A percentile compares a stretch with the other conserved stretches of the same genome.
These are phyloP conservation scores for Callimorpha dominula DNA, from an alignment of 2,888 invertebrate genomes.

Conservation along the genomic window DNA sequence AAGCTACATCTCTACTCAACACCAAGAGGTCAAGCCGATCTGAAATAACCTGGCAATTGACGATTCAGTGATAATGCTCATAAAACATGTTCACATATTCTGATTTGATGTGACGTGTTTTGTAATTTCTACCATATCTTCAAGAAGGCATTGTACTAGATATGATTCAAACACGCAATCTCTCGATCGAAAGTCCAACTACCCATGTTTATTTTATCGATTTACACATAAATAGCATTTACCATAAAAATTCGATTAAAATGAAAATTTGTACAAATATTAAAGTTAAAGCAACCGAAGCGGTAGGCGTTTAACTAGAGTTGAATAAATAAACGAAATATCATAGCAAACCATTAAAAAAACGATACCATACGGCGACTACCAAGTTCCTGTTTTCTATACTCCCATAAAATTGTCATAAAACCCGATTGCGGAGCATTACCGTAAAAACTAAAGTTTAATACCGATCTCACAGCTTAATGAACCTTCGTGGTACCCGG, in stretches of 20 bases:
- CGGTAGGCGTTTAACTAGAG: background rate
- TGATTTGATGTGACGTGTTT: background rate
- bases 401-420: conserved; percentile 46
- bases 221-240: background rate
- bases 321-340: conserved; percentile 1
- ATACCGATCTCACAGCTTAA: conserved; percentile 34
- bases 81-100: background rate
- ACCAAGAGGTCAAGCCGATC: too few relatives aligned
- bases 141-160: background rate
- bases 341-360: conserved; percentile 1
- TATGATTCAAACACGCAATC: background rate
- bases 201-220: background rate
- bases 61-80: too few relatives aligned
- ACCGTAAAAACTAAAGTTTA: conserved; percentile 40
- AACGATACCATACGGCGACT: background rate
- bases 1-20: too few relatives aligned
- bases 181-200: background rate
- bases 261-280: background rate
- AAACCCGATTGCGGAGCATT: conserved; percentile 30
- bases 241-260: background rate
- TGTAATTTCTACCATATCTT: background rate
- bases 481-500: conserved; percentile 29
- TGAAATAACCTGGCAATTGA: too few relatives aligned
- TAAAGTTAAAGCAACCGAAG: background rate
- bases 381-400: conserved; percentile 11